phyloP scores from a whole-genome alignment of 2,113 vertebrate species.

The Dicrurus megarhynchus region DNA sequence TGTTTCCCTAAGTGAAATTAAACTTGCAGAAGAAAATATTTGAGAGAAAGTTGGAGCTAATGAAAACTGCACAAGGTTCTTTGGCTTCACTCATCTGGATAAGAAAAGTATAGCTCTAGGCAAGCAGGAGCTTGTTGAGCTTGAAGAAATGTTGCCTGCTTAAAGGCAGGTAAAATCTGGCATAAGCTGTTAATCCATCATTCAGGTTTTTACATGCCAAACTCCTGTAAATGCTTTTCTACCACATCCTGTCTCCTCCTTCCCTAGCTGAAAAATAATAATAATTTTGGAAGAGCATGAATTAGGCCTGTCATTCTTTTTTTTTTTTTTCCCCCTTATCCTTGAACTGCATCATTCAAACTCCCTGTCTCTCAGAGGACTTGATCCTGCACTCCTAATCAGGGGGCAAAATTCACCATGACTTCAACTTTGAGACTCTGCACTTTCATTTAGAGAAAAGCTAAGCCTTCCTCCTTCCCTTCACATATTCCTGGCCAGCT shows the following conservation, averaged over 20 bases:
- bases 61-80: background rate
- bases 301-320: conserved; percentile 21
- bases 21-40: background rate
- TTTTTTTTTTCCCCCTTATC: background rate
- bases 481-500: background rate
- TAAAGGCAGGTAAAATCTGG: conserved; percentile 66
- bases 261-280: conserved; percentile 56
- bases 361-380: background rate
- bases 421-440: background rate
- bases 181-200: conserved; percentile 66
- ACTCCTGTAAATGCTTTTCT: conserved; percentile 62
- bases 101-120: conserved; percentile 50
- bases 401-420: background rate
- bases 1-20: background rate
- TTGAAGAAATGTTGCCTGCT: conserved; percentile 62
- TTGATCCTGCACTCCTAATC: background rate
- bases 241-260: conserved; percentile 71
- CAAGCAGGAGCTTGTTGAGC: conserved; percentile 61
- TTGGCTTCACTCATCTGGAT: conserved; percentile 6
- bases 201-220: conserved; percentile 70
- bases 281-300: conserved; percentile 63
- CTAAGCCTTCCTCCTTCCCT: background rate
- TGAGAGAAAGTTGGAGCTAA: conserved; percentile 1
- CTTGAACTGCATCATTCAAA: background rate
- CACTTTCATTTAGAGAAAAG: background rate